Conservation (phyloP, 2,113 vertebrate genomes). For the Myiozetetes cayanensis region DNA sequence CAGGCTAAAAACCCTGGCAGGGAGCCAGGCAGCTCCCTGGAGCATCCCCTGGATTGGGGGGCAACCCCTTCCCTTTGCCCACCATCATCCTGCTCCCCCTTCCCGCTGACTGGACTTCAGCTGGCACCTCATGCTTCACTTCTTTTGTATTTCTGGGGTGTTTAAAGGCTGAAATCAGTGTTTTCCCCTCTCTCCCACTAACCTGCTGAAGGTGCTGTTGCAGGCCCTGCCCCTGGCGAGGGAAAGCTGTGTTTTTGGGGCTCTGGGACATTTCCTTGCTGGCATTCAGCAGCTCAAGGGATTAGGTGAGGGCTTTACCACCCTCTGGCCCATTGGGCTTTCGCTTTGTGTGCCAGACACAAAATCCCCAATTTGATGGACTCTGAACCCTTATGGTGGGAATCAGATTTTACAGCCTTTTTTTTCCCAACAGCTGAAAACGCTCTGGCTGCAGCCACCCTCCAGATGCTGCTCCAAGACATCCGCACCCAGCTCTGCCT, state of each 20-base stretch:
- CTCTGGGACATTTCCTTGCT: not conserved
- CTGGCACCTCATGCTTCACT: not conserved
- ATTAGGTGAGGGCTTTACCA: not conserved
- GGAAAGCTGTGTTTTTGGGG: not conserved
- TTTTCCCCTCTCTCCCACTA: not conserved
- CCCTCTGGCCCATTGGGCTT: not conserved
- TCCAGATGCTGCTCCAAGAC: not conserved
- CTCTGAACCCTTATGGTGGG: not conserved
- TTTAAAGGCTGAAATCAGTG: not conserved
- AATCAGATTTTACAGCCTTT: constrained; percentile 13
- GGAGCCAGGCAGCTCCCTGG: not conserved
- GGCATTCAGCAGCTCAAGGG: not conserved
- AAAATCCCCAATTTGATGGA: constrained; percentile 10
- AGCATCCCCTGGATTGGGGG: not conserved
- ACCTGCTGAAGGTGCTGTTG: not conserved
- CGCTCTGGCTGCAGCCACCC: not conserved
- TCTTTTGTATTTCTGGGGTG: not conserved
- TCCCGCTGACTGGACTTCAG: not conserved
- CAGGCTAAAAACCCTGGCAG: not conserved
- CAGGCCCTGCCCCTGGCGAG: not conserved
- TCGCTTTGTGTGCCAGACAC: constrained; percentile 26
- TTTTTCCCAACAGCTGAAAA: constrained; percentile 34
- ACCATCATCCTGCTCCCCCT: not conserved
- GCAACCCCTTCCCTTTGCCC: not conserved
- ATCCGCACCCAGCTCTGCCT: fast-evolving